Evolutionary conservation across 2,113 vertebrate species (phyloP), one percentile per base, ranked within the genome.

Genomic region (Octodon degus): DNA sequence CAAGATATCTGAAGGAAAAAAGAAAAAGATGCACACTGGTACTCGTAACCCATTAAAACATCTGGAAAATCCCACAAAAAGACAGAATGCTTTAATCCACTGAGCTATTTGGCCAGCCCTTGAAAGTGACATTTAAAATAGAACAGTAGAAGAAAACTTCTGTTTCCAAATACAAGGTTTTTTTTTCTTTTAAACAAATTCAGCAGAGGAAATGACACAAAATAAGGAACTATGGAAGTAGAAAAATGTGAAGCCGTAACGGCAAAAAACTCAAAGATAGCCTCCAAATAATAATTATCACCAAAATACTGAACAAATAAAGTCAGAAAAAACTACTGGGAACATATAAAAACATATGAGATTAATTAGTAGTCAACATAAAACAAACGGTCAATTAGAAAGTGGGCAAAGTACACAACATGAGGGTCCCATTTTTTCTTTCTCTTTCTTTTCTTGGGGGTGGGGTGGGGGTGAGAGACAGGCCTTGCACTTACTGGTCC

Each of bases 1-100:
- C 97, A 99, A 98, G 97, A 99, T 99, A 98, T 99, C 99, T 99
- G 82, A 82, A 92, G 72, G 90, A 50, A 91, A 0, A 97, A 68
- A 86, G 2, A 90, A 87, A 84, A 70, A 77, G 65, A 30, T 65
- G 0, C 14, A 1, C 0, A 83, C 22, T 11, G 11, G 40, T n/a
- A 72, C 60, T 63, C 34, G 0, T 53, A 67, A 3, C 25, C 27
- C 20, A 2, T 1, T 20, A 11, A 37, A n/a, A 85, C 0, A 0
- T 2, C 20, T 12, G 1, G 0, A 55, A 55, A 92, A 77, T 3
- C 25, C 37, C 53, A 10, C 1, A 5, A 11, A 7, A 16, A 93
- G 79, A 20, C 2, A 22, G 70, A 55, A 2, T 4, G 20, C 50
- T 50, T 50, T 50, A 50, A 50, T 50, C 50, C 11, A 50, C 50